These are phyloP conservation scores for Molorchus minor DNA, from an alignment of 2,888 invertebrate genomes.

Conservation along the genomic window DNA sequence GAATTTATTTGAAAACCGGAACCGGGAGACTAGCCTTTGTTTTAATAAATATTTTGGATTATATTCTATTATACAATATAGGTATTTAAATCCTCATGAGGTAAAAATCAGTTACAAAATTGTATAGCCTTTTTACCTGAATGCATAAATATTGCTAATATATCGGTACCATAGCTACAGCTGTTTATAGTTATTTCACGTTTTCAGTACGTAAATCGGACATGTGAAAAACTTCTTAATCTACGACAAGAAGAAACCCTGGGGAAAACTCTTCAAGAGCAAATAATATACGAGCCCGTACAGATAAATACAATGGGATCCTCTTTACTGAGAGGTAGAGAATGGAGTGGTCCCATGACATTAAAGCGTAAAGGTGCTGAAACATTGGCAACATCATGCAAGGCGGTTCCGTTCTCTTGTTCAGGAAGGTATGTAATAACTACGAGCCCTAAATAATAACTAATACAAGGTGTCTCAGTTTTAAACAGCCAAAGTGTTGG, in stretches of 20 bases:
- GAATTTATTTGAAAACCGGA: too few relatives aligned
- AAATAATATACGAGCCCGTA: constrained; percentile 61
- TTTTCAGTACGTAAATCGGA: constrained; percentile 84
- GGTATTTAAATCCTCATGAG: too few relatives aligned
- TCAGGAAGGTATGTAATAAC: constrained; percentile 70
- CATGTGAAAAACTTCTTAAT: constrained; percentile 85
- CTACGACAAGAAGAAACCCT: constrained; percentile 72
- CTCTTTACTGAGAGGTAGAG: constrained; percentile 72
- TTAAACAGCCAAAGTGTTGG: too few relatives aligned
- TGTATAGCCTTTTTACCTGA: too few relatives aligned
- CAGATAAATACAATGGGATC: constrained; percentile 69
- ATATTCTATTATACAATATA: too few relatives aligned
- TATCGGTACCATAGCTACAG: too few relatives aligned
- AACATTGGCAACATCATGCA: constrained; percentile 75
- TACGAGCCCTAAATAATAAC: too few relatives aligned
- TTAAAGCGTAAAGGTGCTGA: constrained; percentile 82
- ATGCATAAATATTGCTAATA: too few relatives aligned
- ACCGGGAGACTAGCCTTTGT: too few relatives aligned
- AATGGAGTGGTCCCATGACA: constrained; percentile 80
- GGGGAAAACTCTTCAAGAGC: constrained; percentile 69
- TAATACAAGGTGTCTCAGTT: too few relatives aligned
- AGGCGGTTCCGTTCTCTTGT: constrained; percentile 79
- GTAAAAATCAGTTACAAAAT: too few relatives aligned
- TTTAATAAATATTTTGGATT: too few relatives aligned
- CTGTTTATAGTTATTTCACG: constrained; percentile 16